These are phyloP conservation scores for Myodes glareolus DNA, from an alignment of 2,113 vertebrate genomes.

Conservation along the genomic window DNA sequence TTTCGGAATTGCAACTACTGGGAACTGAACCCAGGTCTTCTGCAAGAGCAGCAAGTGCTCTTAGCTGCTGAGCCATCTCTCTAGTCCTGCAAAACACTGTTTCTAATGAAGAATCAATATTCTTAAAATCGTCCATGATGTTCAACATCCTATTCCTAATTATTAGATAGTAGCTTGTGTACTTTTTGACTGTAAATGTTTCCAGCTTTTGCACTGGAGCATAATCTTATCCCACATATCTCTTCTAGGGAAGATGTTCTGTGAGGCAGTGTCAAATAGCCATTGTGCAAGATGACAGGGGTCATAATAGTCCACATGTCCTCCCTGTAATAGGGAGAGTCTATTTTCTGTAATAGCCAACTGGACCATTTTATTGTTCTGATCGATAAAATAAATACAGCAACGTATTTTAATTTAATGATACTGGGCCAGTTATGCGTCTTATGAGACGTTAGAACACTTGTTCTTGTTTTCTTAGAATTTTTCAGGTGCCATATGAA, in stretches of 20 bases:
- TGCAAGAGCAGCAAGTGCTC: background rate
- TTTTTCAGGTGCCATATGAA: background rate
- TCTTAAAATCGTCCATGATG: background rate
- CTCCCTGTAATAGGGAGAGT: background rate
- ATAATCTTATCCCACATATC: background rate
- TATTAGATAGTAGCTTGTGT: background rate
- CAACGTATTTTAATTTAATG: background rate
- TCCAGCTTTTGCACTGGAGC: background rate
- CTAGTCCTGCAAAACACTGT: background rate
- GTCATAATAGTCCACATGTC: background rate
- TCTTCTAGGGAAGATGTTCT: background rate
- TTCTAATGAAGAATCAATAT: background rate
- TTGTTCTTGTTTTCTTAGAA: constrained; percentile 14
- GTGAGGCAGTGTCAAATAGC: background rate
- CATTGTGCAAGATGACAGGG: background rate
- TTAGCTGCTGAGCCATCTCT: background rate
- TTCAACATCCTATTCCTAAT: background rate
- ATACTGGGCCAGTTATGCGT: background rate
- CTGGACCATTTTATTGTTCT: background rate
- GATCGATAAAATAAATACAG: background rate
- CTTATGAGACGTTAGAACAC: background rate
- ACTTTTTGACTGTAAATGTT: background rate
- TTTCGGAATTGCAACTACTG: background rate
- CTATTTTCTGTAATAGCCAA: background rate
- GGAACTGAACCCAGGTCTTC: background rate